Conservation (phyloP, 2,797 vertebrate genomes). For the Botia kubotai region DNA sequence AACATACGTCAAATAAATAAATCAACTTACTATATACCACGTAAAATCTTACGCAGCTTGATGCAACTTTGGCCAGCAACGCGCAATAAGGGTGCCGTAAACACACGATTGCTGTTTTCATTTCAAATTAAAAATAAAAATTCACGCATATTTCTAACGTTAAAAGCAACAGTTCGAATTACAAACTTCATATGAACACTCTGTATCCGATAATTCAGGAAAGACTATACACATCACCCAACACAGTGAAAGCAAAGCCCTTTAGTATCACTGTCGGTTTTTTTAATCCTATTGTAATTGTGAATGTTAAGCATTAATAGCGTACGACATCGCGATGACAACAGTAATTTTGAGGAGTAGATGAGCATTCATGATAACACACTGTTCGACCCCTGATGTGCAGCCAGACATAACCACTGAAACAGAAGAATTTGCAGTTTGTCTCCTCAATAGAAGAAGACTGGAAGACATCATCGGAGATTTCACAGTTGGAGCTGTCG, state of each 20-base stretch:
- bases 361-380: neutral
- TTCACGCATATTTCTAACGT: neutral
- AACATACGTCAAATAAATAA: neutral
- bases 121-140: neutral
- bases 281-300: neutral
- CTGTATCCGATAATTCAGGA: neutral
- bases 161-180: neutral
- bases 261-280: neutral
- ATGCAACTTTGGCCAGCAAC: neutral
- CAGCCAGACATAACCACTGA: neutral
- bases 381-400: neutral
- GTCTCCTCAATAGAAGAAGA: neutral
- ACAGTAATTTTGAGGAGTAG: neutral
- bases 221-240: neutral
- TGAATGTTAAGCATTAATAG: neutral
- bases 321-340: neutral
- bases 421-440: neutral
- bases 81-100: neutral
- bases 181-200: neutral
- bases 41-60: neutral
- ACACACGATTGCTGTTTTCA: neutral
- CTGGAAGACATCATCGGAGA: slow-evolving; percentile 36
- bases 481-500: slow-evolving; percentile 38
- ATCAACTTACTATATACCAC: neutral
- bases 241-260: neutral